Conservation (phyloP, 2,113 vertebrate genomes). For the Ceyx cyanopectus region DNA sequence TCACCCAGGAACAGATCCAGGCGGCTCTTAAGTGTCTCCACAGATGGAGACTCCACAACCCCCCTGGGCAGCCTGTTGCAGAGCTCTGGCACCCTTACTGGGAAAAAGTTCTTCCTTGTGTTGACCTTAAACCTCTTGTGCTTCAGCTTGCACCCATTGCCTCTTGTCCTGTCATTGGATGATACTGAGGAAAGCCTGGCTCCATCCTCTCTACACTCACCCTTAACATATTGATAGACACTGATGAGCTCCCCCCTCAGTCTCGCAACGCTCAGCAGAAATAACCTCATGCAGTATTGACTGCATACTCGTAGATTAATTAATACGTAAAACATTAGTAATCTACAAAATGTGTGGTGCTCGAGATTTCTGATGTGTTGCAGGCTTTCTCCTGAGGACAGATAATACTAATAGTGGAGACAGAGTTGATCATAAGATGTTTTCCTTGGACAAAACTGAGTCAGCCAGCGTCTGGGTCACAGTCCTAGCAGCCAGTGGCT, state of each 20-base stretch:
- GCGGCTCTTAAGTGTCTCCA: too few relatives aligned
- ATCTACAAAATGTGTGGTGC: not conserved
- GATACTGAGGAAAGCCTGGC: too few relatives aligned
- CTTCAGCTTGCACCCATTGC: too few relatives aligned
- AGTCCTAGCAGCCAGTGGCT: not conserved
- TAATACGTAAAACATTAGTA: not conserved
- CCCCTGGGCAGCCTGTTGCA: too few relatives aligned
- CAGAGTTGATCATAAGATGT: not conserved
- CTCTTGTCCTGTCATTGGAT: too few relatives aligned
- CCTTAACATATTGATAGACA: too few relatives aligned
- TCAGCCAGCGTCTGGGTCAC: not conserved
- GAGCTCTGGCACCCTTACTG: too few relatives aligned
- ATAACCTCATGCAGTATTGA: not conserved
- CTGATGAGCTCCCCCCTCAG: too few relatives aligned
- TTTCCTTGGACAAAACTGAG: not conserved
- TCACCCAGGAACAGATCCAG: not conserved
- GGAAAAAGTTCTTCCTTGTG: too few relatives aligned
- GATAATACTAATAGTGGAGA: not conserved
- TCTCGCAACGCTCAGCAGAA: not conserved
- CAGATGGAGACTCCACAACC: too few relatives aligned
- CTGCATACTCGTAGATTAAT: not conserved
- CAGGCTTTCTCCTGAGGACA: not conserved
- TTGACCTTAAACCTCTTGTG: too few relatives aligned
- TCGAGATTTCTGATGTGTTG: not conserved
- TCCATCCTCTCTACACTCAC: too few relatives aligned